phyloP scores from a whole-genome alignment of 1,140 invertebrate genomes.

The Dolichoris vasculosae region DNA sequence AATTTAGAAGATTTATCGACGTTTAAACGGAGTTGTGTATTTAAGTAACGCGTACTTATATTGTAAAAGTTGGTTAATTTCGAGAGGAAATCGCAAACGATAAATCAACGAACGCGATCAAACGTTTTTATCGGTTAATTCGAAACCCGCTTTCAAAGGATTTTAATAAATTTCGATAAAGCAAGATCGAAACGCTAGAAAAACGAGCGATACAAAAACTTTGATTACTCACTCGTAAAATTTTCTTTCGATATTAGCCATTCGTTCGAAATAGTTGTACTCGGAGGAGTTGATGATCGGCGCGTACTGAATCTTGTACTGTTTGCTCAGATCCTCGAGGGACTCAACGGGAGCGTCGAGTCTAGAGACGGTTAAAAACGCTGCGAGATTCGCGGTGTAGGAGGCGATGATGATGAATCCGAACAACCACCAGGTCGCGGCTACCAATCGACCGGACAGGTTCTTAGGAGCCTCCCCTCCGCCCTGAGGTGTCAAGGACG shows the following conservation, averaged over 20 bases:
- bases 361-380: slow-evolving; percentile 93
- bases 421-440: slow-evolving; percentile 98
- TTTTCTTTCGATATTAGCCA: slow-evolving; percentile 94
- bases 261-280: slow-evolving; percentile 95
- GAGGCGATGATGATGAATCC: slow-evolving; percentile 99
- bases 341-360: slow-evolving; percentile 94
- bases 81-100: too few relatives aligned
- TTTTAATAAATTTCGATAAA: background rate
- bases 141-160: background rate
- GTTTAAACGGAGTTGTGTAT: too few relatives aligned
- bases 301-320: slow-evolving; percentile 96
- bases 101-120: too few relatives aligned
- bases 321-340: slow-evolving; percentile 93
- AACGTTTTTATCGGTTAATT: background rate
- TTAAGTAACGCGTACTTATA: too few relatives aligned
- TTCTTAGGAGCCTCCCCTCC: slow-evolving; percentile 98
- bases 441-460: slow-evolving; percentile 92
- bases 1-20: background rate
- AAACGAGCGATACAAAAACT: too few relatives aligned
- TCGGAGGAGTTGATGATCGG: slow-evolving; percentile 89
- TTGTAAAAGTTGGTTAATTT: too few relatives aligned
- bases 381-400: slow-evolving; percentile 97
- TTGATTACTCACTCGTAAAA: slow-evolving; percentile 97
- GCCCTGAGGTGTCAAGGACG: slow-evolving; percentile 95
- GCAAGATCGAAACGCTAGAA: too few relatives aligned